A percentile compares a stretch with the other conserved stretches of the same genome.
These are phyloP conservation scores for Hippolais icterina DNA, from an alignment of 2,113 vertebrate species.

Conservation along the genomic window DNA sequence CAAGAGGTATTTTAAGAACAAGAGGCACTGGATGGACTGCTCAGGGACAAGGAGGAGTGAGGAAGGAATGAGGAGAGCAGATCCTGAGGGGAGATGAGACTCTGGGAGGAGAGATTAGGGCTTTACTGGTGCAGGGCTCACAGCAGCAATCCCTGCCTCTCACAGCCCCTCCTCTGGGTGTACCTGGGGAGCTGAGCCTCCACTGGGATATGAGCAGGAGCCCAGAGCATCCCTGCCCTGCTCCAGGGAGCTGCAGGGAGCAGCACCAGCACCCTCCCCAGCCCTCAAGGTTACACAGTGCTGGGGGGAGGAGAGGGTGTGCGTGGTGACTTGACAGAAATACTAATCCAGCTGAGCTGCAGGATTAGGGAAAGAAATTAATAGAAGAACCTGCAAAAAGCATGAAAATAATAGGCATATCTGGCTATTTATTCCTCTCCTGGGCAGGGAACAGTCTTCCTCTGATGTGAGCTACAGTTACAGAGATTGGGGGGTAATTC, in stretches of 20 bases:
- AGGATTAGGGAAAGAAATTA: background rate
- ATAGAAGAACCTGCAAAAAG: background rate
- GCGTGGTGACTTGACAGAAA: slow-evolving; percentile 15
- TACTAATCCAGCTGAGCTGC: background rate
- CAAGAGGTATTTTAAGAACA: background rate
- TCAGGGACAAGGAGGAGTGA: background rate
- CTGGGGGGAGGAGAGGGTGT: background rate
- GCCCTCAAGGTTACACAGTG: slow-evolving; percentile 27
- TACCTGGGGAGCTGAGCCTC: background rate
- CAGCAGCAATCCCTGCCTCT: background rate
- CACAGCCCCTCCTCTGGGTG: background rate
- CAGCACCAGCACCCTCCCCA: background rate
- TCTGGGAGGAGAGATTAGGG: background rate
- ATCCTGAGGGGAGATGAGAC: background rate
- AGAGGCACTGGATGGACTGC: background rate
- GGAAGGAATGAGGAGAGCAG: background rate
- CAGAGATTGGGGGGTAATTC: background rate
- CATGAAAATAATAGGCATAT: background rate
- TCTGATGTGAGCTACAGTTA: background rate
- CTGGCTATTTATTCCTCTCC: background rate
- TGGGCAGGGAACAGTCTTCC: background rate
- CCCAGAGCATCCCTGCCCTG: background rate
- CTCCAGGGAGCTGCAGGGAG: background rate
- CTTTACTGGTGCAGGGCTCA: background rate
- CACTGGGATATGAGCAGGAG: background rate